These are phyloP conservation scores for Huso huso DNA, from an alignment of 2,797 vertebrate genomes.

Conservation along the genomic window DNA sequence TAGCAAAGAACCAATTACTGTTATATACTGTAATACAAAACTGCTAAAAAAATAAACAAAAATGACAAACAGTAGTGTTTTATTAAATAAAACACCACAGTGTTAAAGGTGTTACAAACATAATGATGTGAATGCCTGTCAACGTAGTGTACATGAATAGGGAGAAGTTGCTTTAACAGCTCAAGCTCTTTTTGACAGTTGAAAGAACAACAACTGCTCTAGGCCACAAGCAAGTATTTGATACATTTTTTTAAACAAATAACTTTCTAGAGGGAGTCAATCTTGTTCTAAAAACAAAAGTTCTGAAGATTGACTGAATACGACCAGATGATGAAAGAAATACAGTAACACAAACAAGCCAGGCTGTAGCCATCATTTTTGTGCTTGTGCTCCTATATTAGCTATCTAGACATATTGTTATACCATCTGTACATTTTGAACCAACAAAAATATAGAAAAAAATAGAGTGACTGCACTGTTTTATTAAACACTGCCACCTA, in stretches of 20 bases:
- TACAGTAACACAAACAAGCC: neutral
- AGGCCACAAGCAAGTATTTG: neutral
- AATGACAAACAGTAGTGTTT: no score
- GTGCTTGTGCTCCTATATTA: neutral
- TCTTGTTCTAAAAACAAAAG: conserved; percentile 4
- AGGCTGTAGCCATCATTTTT: neutral
- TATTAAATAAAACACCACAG: neutral
- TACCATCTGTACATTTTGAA: neutral
- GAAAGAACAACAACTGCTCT: neutral
- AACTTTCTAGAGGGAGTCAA: neutral
- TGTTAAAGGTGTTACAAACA: neutral
- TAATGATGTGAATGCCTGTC: neutral
- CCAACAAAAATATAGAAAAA: neutral
- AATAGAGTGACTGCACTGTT: neutral
- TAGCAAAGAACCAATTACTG: no score
- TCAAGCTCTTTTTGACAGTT: neutral
- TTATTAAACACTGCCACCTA: conserved; percentile 23
- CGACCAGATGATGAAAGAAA: neutral
- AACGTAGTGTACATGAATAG: neutral
- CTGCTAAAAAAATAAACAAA: no score
- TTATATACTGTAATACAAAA: no score
- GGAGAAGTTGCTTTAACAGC: neutral
- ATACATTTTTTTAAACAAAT: conserved; percentile 5
- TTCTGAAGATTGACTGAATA: neutral
- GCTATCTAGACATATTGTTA: conserved; percentile 5